Evolutionary conservation across 2,888 invertebrate species (phyloP).

Genomic region (Leistus spinibarbis): DNA sequence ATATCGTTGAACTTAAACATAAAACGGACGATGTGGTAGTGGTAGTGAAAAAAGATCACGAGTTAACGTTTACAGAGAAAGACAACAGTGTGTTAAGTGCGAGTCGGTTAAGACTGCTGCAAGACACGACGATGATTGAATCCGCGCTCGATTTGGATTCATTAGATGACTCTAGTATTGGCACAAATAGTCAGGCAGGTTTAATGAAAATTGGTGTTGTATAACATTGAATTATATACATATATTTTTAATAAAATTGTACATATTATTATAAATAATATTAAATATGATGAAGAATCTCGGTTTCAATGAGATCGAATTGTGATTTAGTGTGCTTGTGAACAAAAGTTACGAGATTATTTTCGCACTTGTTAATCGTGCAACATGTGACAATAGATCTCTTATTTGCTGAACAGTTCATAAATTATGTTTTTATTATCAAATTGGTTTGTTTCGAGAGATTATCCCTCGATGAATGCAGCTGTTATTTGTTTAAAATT

Average conservation of each 20-base stretch:
- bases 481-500: slow-evolving; percentile 4
- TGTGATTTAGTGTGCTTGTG: neutral
- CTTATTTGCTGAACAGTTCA: slow-evolving; percentile 20
- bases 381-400: slow-evolving; percentile 37
- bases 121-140: slow-evolving; percentile 90
- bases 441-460: neutral
- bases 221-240: slow-evolving; percentile 44
- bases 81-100: slow-evolving; percentile 66
- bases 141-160: slow-evolving; percentile 88
- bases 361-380: slow-evolving; percentile 30
- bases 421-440: neutral
- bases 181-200: slow-evolving; percentile 70
- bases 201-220: slow-evolving; percentile 65
- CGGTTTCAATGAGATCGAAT: neutral
- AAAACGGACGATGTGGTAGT: slow-evolving; percentile 43
- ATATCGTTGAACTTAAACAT: slow-evolving; percentile 44
- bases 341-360: neutral
- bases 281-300: neutral
- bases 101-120: slow-evolving; percentile 76
- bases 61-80: slow-evolving; percentile 55
- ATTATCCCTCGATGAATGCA: too few relatives aligned
- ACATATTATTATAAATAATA: slow-evolving; percentile 30
- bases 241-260: slow-evolving; percentile 19
- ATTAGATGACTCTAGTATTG: slow-evolving; percentile 75
- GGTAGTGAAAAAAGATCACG: slow-evolving; percentile 52